Evolutionary conservation across 2,888 invertebrate species (phyloP).

Genomic region (Limnephilus rhombicus): DNA sequence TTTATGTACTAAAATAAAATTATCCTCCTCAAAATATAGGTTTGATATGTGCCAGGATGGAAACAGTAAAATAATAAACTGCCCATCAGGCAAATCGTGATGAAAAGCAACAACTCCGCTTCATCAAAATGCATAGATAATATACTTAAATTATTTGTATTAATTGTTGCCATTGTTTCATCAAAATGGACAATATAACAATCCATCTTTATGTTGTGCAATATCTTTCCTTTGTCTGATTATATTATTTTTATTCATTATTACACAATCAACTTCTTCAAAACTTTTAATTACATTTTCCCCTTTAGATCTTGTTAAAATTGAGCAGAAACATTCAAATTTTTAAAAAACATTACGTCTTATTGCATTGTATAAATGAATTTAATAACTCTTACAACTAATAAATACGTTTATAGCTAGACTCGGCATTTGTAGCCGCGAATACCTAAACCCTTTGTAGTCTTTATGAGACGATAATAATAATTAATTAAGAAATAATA

Average conservation of each 20-base stretch:
- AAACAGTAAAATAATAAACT: not conserved
- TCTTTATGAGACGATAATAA: not conserved
- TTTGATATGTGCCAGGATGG: constrained; percentile 29
- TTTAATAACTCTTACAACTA: not conserved
- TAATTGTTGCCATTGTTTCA: not conserved
- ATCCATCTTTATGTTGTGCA: not conserved
- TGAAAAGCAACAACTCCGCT: no score
- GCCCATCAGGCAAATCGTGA: not conserved
- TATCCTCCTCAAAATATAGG: constrained; percentile 39
- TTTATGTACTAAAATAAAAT: not conserved
- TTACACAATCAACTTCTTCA: no score
- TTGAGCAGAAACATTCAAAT: not conserved
- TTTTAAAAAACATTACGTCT: not conserved
- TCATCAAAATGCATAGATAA: not conserved
- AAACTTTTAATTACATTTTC: not conserved
- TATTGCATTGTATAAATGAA: not conserved
- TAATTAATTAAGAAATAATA: not conserved
- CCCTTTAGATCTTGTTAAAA: not conserved
- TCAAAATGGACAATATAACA: not conserved
- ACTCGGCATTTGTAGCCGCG: not conserved
- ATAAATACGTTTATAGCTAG: not conserved
- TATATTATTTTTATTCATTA: not conserved
- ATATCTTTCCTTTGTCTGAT: not conserved
- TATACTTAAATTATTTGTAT: not conserved
- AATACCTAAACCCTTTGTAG: not conserved